Evolutionary conservation across 2,888 invertebrate species (phyloP).

Genomic region (Caenorhabditis zanzibari): DNA sequence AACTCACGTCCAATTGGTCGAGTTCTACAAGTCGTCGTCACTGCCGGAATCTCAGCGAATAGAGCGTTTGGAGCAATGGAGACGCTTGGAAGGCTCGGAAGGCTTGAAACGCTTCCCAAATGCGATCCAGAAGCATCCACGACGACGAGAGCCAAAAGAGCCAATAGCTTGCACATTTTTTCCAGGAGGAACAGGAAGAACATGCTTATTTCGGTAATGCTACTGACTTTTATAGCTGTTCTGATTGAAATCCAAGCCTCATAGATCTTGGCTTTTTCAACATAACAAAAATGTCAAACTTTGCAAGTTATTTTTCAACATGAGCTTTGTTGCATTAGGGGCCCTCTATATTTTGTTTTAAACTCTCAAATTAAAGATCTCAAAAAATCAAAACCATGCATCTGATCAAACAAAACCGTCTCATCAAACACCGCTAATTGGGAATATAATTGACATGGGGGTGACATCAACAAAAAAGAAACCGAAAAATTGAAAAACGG

Average conservation of each 20-base stretch:
- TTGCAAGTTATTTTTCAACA: constrained; percentile 1
- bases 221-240: too few relatives aligned
- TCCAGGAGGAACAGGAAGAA: neutral
- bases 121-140: neutral
- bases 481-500: constrained; percentile 15
- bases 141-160: constrained; percentile 1
- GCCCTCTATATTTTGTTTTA: neutral
- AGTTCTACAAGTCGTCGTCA: neutral
- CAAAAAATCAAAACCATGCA: constrained; percentile 8
- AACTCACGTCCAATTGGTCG: constrained; percentile 2
- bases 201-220: neutral
- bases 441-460: neutral
- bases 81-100: too few relatives aligned
- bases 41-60: neutral
- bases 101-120: neutral
- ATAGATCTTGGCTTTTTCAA: neutral
- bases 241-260: too few relatives aligned
- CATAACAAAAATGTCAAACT: neutral
- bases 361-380: neutral
- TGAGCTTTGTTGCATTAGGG: neutral
- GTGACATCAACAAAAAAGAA: constrained; percentile 8
- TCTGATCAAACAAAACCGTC: constrained; percentile 10
- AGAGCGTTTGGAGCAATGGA: neutral
- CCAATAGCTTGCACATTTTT: constrained; percentile 1
- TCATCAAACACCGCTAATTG: constrained; percentile 1